These are phyloP conservation scores for Ameiurus melas DNA, from an alignment of 2,113 vertebrate species.

Conservation along the genomic window DNA sequence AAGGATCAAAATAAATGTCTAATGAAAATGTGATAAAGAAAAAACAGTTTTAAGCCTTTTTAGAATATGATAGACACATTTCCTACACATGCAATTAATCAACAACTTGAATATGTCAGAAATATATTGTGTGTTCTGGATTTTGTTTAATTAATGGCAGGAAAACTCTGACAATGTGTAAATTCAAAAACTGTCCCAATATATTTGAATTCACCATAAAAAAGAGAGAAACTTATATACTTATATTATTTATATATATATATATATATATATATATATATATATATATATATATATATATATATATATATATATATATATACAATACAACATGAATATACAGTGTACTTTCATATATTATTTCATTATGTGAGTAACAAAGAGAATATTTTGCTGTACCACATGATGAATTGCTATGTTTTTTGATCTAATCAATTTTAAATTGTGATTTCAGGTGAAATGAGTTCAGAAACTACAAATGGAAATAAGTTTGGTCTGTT, in stretches of 20 bases:
- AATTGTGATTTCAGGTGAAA: constrained; percentile 68
- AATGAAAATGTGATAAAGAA: neutral
- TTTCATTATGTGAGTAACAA: neutral
- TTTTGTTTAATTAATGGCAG: neutral
- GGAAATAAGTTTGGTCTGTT: neutral
- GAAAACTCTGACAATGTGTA: neutral
- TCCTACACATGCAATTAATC: neutral
- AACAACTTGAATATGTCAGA: neutral
- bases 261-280: neutral
- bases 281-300: too few species aligned
- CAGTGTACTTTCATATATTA: neutral
- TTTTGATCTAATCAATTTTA: neutral
- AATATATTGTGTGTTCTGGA: neutral
- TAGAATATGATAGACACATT: neutral
- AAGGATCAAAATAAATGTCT: neutral
- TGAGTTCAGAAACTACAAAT: constrained; percentile 47
- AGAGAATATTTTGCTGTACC: neutral
- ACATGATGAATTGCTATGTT: neutral
- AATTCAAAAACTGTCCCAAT: neutral
- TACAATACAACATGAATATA: neutral
- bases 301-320: too few species aligned
- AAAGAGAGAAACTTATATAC: too few species aligned
- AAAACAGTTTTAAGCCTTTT: neutral
- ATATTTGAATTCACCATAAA: neutral
- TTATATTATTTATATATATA: too few species aligned